These are phyloP conservation scores for Blastomussa wellsi DNA, from an alignment of 92 coral and sea anemone species.

Conservation along the genomic window DNA sequence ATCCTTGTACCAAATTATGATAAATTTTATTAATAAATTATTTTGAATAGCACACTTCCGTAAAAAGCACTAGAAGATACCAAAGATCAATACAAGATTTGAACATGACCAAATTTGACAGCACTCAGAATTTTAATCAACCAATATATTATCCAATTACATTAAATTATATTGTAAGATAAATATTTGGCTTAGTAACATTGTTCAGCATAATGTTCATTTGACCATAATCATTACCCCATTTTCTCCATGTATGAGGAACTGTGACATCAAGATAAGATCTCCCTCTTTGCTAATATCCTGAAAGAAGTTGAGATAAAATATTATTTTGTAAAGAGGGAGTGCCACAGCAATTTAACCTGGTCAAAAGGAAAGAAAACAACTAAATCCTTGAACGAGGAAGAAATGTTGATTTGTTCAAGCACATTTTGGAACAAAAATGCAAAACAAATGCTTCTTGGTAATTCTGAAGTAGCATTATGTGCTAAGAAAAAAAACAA, in stretches of 20 bases:
- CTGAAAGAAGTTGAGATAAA: constrained; percentile 40
- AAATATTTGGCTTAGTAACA: not conserved
- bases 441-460: too few species aligned
- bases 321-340: too few species aligned
- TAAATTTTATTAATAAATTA: not conserved
- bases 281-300: constrained; percentile 93
- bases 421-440: too few species aligned
- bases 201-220: too few species aligned
- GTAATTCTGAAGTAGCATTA: too few species aligned
- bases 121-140: not conserved
- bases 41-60: too few species aligned
- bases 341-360: too few species aligned
- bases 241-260: constrained; percentile 93
- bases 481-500: too few species aligned
- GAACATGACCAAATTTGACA: not conserved
- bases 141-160: not conserved
- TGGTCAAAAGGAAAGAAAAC: too few species aligned
- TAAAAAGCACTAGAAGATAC: not conserved
- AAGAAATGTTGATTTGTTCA: too few species aligned
- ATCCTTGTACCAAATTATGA: not conserved
- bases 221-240: constrained; percentile 61
- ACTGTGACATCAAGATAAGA: constrained; percentile 85
- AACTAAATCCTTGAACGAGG: too few species aligned
- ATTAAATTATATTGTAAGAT: not conserved
- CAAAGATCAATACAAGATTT: not conserved